Evolutionary conservation across 2,113 vertebrate genomes (phyloP), one percentile per base, ranked within the genome.

Genomic region (Rhadina sibilatrix): DNA sequence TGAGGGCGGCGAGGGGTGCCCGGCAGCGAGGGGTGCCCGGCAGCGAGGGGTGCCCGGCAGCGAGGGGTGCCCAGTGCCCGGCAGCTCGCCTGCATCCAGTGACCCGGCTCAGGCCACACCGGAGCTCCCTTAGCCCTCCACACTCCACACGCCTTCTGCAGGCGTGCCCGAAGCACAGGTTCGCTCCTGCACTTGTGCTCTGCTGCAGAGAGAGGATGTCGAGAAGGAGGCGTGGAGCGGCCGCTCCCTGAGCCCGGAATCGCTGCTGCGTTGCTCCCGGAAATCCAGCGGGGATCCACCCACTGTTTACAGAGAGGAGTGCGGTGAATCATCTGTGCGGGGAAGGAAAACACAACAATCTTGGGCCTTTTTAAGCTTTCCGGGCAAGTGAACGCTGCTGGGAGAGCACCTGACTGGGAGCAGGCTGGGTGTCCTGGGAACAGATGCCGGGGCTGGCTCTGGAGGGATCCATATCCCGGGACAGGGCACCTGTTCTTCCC

Each of bases 241-340:
- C 3, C 1, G 37, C n/a, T 80, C 46, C 63, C 47, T 16, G 27
- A 30, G 47, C 53, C 25, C 1, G 75, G 82, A 96, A 83, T 49
- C 1, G 4, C 24, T 1, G 49, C n/a, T 0, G 4, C 6, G 57
- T 4, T 0, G 2, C 49, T 94, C 79, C 83, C 59, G 94, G 92
- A 97, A 95, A 97, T 93, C 83, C 94, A 90, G 21, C 64, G 6
- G 72, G 89, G 86, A 92, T 63, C 94, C 95, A 95, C 95, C 94
- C 90, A 89, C 86, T 83, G 80, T 78, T 95, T 95, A 89, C 56
- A 23, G 42, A 78, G 83, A 63, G 61, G 74, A 86, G 60, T 27
- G 33, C 60, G 11, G 65, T 97, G 96, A 97, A 95, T 97, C 96
- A 95, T 93, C 80, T 16, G 4, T 78, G 64, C 19, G 25, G 80